Percentiles rank a stretch among this genome's conserved stretches.
Evolutionary conservation across 2,888 invertebrate genomes (phyloP).

Genomic region (Troides aeacus): DNA sequence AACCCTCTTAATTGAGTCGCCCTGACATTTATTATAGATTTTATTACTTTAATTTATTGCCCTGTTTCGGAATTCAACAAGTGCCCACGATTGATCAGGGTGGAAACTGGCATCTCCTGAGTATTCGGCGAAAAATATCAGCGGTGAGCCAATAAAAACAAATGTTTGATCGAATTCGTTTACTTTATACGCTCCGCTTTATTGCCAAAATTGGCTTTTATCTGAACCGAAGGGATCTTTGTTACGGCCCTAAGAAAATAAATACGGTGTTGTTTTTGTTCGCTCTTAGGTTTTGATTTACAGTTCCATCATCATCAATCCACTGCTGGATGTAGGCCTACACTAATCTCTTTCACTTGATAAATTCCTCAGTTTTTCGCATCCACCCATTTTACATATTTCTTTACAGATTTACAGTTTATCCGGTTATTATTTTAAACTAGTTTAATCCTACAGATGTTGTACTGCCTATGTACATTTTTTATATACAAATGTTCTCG

Average conservation of each 20-base stretch:
- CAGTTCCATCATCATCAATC: not conserved
- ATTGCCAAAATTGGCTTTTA: conserved; percentile 22
- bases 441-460: too few relatives aligned
- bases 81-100: conserved; percentile 16
- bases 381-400: too few relatives aligned
- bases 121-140: conserved; percentile 29
- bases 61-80: conserved; percentile 14
- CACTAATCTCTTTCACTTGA: too few relatives aligned
- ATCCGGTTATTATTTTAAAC: not conserved
- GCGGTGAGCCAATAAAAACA: conserved; percentile 34
- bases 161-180: conserved; percentile 35
- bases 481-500: too few relatives aligned
- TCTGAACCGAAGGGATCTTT: conserved; percentile 22
- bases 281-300: conserved; percentile 15
- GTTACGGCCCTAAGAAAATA: conserved; percentile 15
- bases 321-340: too few relatives aligned
- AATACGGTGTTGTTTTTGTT: conserved; percentile 8
- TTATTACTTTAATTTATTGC: conserved; percentile 8
- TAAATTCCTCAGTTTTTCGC: too few relatives aligned
- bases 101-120: conserved; percentile 1
- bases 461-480: too few relatives aligned
- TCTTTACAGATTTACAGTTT: not conserved
- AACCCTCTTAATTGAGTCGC: conserved; percentile 3
- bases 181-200: conserved; percentile 31
- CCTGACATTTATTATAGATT: conserved; percentile 1